These are phyloP conservation scores for Ferrisia virgata DNA, from an alignment of 2,888 invertebrate species.

Conservation along the genomic window DNA sequence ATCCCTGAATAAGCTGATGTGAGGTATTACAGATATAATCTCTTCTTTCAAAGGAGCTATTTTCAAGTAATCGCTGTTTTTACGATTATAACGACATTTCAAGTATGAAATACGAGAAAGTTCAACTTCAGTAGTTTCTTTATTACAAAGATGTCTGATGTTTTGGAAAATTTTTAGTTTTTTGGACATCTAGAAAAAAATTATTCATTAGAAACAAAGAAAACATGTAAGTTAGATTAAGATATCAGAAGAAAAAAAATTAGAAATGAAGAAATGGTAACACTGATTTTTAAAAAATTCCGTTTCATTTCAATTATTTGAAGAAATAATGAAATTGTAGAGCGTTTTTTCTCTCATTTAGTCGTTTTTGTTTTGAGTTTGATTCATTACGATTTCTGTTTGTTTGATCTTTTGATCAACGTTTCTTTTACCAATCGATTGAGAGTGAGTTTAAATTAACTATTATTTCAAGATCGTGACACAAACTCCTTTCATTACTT, in stretches of 20 bases:
- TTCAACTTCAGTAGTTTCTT: not conserved
- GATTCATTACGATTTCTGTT: no score
- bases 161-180: not conserved
- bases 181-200: not conserved
- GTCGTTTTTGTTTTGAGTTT: no score
- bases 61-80: not conserved
- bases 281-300: not conserved
- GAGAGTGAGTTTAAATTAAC: no score
- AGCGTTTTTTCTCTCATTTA: no score
- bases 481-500: no score
- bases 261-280: not conserved
- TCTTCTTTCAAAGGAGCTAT: constrained; percentile 29
- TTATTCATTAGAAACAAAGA: not conserved
- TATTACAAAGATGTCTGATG: not conserved
- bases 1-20: not conserved
- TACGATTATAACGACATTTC: not conserved
- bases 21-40: not conserved
- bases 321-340: no score
- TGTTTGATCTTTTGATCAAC: no score
- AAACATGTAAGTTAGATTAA: not conserved
- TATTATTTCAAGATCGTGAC: no score
- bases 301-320: no score
- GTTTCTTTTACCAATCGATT: no score
- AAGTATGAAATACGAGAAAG: not conserved
- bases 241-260: not conserved